These are phyloP conservation scores for Kryphioiulus occultus DNA, from an alignment of 2,888 invertebrate genomes.

Conservation along the genomic window DNA sequence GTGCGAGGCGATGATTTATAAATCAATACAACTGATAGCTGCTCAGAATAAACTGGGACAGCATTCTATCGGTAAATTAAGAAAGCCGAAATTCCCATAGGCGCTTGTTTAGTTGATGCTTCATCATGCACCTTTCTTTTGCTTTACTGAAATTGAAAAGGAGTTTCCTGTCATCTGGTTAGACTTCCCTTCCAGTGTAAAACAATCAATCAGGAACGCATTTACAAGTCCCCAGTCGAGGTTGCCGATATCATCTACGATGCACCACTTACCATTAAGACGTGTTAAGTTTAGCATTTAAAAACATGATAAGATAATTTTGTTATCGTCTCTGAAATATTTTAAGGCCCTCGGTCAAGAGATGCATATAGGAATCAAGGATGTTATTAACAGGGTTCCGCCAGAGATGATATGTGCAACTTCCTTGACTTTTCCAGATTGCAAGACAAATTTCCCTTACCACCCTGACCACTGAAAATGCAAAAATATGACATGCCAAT, in stretches of 20 bases:
- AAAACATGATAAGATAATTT: too few relatives aligned
- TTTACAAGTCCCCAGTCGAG: neutral
- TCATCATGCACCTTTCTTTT: neutral
- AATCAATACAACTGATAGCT: neutral
- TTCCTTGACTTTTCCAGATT: too few relatives aligned
- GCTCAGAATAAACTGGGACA: neutral
- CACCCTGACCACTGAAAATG: too few relatives aligned
- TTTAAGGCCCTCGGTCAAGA: too few relatives aligned
- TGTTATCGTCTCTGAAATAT: too few relatives aligned
- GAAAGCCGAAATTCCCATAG: neutral
- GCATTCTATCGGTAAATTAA: neutral
- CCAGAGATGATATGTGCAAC: too few relatives aligned
- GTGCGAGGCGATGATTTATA: neutral
- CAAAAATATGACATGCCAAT: too few relatives aligned
- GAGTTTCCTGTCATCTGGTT: neutral
- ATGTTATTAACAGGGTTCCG: too few relatives aligned
- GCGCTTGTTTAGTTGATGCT: neutral
- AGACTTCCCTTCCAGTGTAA: neutral
- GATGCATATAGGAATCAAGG: too few relatives aligned
- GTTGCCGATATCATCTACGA: neutral
- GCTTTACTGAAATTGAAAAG: neutral
- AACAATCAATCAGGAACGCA: neutral
- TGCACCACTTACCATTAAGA: neutral
- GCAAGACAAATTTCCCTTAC: too few relatives aligned
- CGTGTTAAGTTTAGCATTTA: too few relatives aligned